Evolutionary conservation across 2,113 vertebrate species (phyloP).

Genomic region (Heterotis niloticus): DNA sequence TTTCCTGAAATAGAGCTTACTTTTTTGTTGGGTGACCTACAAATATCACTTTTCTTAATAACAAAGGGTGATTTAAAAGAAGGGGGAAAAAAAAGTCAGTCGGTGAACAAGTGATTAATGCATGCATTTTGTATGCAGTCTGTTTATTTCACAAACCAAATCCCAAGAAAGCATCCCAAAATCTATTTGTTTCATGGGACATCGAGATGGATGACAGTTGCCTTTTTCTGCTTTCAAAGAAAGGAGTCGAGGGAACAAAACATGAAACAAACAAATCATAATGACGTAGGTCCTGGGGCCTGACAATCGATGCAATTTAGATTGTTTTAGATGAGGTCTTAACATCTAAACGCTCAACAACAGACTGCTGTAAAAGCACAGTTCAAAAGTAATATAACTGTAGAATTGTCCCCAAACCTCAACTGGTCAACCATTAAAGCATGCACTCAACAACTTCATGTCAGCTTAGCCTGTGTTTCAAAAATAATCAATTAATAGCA

Average conservation of each 20-base stretch:
- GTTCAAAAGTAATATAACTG: neutral
- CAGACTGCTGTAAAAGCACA: neutral
- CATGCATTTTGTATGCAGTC: neutral
- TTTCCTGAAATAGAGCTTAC: neutral
- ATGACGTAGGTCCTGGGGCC: neutral
- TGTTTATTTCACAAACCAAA: constrained; percentile 20
- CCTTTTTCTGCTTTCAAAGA: constrained; percentile 37
- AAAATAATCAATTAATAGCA: too few relatives aligned
- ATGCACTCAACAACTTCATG: too few relatives aligned
- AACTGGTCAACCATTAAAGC: too few relatives aligned
- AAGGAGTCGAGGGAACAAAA: constrained; percentile 6
- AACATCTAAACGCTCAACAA: neutral
- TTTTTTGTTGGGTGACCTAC: constrained; percentile 11
- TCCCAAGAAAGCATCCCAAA: constrained; percentile 49
- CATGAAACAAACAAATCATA: constrained; percentile 4
- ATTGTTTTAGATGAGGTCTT: neutral
- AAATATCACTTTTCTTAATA: neutral
- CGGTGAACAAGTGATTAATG: neutral
- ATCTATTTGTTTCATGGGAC: constrained; percentile 55
- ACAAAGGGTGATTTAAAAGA: neutral
- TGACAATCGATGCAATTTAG: neutral
- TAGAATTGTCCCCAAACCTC: neutral
- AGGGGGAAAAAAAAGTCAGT: neutral
- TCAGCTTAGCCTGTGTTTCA: too few relatives aligned
- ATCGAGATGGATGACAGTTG: constrained; percentile 50